A percentile compares a stretch with the other conserved stretches of the same genome.
These are phyloP conservation scores for Agonum fuliginosum DNA, from an alignment of 2,888 invertebrate species.

Conservation along the genomic window DNA sequence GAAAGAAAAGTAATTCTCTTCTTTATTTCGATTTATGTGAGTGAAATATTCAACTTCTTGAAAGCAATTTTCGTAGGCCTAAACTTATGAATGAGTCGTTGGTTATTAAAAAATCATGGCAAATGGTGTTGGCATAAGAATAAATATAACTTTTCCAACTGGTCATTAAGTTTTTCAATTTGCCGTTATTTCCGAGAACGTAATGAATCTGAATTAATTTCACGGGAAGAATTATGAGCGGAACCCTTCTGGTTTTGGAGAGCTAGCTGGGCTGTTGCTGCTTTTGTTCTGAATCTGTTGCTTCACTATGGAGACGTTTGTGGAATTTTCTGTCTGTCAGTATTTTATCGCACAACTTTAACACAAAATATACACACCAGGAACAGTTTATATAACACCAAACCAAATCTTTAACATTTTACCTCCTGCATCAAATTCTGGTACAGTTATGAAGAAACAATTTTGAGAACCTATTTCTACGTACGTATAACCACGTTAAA, in stretches of 20 bases:
- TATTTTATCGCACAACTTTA: no score
- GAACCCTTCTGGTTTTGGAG: slow-evolving; percentile 44
- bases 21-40: slow-evolving; percentile 32
- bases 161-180: slow-evolving; percentile 55
- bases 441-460: no score
- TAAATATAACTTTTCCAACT: slow-evolving; percentile 47
- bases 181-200: slow-evolving; percentile 44
- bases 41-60: slow-evolving; percentile 3
- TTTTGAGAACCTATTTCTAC: no score
- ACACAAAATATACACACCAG: no score
- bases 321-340: no score
- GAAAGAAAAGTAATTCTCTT: slow-evolving; percentile 7
- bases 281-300: slow-evolving; percentile 53
- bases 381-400: no score
- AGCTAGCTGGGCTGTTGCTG: slow-evolving; percentile 25
- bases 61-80: slow-evolving; percentile 32
- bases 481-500: no score
- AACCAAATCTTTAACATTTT: no score
- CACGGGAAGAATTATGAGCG: slow-evolving; percentile 52
- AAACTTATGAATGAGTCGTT: slow-evolving; percentile 11
- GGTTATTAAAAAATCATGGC: slow-evolving; percentile 41
- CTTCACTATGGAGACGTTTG: no score
- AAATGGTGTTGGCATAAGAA: slow-evolving; percentile 37
- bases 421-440: no score
- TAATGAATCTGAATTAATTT: slow-evolving; percentile 59